Percentiles rank a stretch among this genome's conserved stretches.
Evolutionary conservation across 2,888 invertebrate genomes (phyloP).

Genomic region (Uropetala carovei): DNA sequence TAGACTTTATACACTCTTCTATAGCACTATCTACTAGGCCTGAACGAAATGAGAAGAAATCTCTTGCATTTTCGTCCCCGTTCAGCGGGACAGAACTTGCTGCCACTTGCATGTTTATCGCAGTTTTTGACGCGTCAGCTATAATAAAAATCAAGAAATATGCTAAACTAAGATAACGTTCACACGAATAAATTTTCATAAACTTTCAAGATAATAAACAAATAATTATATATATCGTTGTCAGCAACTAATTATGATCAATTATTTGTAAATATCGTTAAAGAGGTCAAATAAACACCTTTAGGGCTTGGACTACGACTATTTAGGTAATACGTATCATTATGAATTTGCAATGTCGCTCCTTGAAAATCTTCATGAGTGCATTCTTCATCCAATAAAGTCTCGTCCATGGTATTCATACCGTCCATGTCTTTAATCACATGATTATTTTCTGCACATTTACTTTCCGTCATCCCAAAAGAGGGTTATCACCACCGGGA

Average conservation of each 20-base stretch:
- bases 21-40: slow-evolving; percentile 86
- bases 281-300: slow-evolving; percentile 34
- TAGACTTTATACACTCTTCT: slow-evolving; percentile 81
- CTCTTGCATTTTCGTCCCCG: slow-evolving; percentile 80
- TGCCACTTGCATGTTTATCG: slow-evolving; percentile 70
- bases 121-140: slow-evolving; percentile 70
- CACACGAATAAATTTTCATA: no score
- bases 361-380: slow-evolving; percentile 70
- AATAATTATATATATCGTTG: no score
- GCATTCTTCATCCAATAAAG: slow-evolving; percentile 67
- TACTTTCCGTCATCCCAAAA: slow-evolving; percentile 38
- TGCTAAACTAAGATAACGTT: no score
- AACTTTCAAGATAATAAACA: no score
- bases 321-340: slow-evolving; percentile 67
- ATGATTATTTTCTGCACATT: neutral
- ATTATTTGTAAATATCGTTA: slow-evolving; percentile 39
- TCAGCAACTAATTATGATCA: no score
- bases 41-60: slow-evolving; percentile 85
- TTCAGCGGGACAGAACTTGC: slow-evolving; percentile 69
- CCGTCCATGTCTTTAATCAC: slow-evolving; percentile 28
- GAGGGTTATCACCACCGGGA: neutral
- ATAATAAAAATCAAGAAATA: neutral
- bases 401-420: slow-evolving; percentile 56
- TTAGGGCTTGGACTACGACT: slow-evolving; percentile 67
- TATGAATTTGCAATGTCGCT: slow-evolving; percentile 70